These are phyloP conservation scores for Proteles cristata DNA, from an alignment of 2,113 vertebrate genomes.

Conservation along the genomic window DNA sequence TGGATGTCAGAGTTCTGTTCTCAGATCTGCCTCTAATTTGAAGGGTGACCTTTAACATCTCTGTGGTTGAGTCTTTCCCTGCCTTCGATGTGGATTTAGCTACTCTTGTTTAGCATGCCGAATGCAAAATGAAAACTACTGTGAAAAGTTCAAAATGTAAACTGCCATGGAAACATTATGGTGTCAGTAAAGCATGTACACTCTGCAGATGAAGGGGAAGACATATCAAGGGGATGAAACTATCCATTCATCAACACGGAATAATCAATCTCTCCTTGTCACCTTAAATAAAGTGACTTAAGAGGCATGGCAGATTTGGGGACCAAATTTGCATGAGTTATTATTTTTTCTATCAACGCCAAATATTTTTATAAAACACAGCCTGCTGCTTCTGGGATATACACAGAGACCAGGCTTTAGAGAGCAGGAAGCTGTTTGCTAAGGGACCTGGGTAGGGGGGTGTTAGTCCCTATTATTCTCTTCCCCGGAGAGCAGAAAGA, in stretches of 20 bases:
- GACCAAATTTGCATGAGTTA: constrained; percentile 5
- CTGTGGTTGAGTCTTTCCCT: constrained; percentile 17
- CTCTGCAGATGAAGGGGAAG: neutral
- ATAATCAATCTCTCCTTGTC: constrained; percentile 65
- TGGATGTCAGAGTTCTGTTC: constrained; percentile 31
- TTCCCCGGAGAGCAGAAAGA: neutral
- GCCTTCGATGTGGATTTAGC: constrained; percentile 26
- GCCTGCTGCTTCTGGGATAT: neutral
- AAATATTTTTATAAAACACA: constrained; percentile 21
- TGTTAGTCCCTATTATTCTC: neutral
- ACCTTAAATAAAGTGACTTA: constrained; percentile 53
- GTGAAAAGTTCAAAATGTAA: constrained; percentile 69
- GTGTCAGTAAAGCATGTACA: constrained; percentile 11
- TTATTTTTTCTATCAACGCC: constrained; percentile 53
- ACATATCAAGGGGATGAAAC: neutral
- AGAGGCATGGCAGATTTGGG: constrained; percentile 56
- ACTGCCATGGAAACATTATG: constrained; percentile 53
- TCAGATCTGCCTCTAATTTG: constrained; percentile 59
- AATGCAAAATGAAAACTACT: constrained; percentile 52
- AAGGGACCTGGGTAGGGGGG: neutral
- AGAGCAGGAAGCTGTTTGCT: neutral
- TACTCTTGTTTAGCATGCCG: constrained; percentile 56
- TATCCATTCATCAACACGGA: constrained; percentile 31
- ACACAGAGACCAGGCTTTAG: neutral
- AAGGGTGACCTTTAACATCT: constrained; percentile 69